A percentile compares a stretch with the other conserved stretches of the same genome.
Evolutionary conservation across 2,113 vertebrate species (phyloP).

Genomic region (Acrocephalus kingi): DNA sequence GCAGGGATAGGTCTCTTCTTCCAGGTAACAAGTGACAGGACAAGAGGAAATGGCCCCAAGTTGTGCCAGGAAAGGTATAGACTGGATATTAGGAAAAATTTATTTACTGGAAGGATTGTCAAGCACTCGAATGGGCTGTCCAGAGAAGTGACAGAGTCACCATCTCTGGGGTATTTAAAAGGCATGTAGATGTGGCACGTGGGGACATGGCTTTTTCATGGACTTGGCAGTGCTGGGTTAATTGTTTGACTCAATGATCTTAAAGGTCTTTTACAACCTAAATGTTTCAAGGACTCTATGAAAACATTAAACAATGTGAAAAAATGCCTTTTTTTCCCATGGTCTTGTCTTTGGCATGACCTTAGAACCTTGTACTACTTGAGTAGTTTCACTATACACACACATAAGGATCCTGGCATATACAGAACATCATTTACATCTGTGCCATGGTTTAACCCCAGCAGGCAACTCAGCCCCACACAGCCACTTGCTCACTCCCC

Average conservation of each 20-base stretch:
- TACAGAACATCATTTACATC: not conserved
- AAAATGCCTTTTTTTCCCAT: not conserved
- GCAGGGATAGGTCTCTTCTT: rapidly evolving
- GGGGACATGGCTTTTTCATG: not conserved
- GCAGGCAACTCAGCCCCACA: not conserved
- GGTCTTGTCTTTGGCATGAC: not conserved
- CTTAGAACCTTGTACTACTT: not conserved
- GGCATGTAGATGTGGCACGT: not conserved
- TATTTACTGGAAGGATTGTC: not conserved
- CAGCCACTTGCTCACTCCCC: not conserved
- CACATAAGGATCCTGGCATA: not conserved
- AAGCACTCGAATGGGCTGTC: not conserved
- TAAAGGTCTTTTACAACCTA: not conserved
- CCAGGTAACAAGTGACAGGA: not conserved
- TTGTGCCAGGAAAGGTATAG: not conserved
- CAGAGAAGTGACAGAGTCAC: not conserved
- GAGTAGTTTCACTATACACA: not conserved
- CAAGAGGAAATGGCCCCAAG: not conserved
- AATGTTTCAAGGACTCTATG: not conserved
- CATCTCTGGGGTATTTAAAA: not conserved
- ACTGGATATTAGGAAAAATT: not conserved
- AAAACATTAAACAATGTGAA: not conserved
- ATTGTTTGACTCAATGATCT: rapidly evolving
- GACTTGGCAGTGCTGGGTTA: not conserved
- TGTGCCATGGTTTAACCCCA: not conserved